Percentiles rank a stretch among this genome's conserved stretches.
phyloP scores from a whole-genome alignment of 2,888 invertebrate species.

The Ochropleura plecta region DNA sequence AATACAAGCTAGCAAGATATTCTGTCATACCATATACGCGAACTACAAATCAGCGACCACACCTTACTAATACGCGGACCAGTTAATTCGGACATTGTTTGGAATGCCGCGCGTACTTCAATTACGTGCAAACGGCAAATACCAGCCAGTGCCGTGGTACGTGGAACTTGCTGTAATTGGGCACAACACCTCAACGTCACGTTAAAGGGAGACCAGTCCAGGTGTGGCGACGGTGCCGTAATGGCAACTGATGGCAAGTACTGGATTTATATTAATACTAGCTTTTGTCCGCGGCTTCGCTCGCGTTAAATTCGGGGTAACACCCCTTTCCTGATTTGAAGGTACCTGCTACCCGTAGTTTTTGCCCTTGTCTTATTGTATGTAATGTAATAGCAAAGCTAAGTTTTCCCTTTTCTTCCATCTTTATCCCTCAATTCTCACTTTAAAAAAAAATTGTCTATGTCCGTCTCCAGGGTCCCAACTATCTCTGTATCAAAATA shows the following conservation, averaged over 20 bases:
- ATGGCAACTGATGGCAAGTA: neutral
- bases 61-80: constrained; percentile 48
- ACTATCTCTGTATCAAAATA: too few species aligned
- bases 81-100: constrained; percentile 37
- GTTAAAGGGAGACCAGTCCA: constrained; percentile 26
- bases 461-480: too few species aligned
- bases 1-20: neutral
- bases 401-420: too few species aligned
- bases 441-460: too few species aligned
- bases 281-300: too few species aligned
- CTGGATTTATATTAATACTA: too few species aligned
- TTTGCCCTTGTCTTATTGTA: too few species aligned
- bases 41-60: constrained; percentile 47
- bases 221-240: constrained; percentile 17
- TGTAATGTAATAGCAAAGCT: too few species aligned
- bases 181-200: constrained; percentile 25
- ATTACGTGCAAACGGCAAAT: constrained; percentile 31
- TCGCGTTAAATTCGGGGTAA: too few species aligned
- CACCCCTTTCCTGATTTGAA: too few species aligned
- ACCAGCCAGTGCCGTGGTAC: constrained; percentile 20
- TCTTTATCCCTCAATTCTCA: too few species aligned
- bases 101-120: constrained; percentile 46
- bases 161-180: constrained; percentile 30
- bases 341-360: too few species aligned
- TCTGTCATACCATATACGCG: constrained; percentile 24